These are phyloP conservation scores for Celastrina argiolus DNA, from an alignment of 2,888 invertebrate genomes.

Conservation along the genomic window DNA sequence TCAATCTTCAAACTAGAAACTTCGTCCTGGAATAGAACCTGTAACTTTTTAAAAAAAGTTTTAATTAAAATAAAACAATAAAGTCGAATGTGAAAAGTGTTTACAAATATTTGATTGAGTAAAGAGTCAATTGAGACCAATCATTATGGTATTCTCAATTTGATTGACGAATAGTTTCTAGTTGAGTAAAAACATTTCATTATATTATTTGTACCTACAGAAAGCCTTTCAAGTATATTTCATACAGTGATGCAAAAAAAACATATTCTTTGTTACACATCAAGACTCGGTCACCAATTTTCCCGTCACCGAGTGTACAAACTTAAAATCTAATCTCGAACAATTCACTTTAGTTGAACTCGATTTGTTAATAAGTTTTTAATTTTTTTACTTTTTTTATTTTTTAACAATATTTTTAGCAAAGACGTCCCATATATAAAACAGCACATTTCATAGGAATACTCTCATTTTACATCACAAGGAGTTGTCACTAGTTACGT, in stretches of 20 bases:
- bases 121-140: too few relatives aligned
- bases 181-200: too few relatives aligned
- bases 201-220: too few relatives aligned
- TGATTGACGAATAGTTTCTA: too few relatives aligned
- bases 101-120: not conserved
- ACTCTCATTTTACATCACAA: conserved; percentile 3
- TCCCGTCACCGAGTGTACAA: conserved; percentile 32
- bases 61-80: not conserved
- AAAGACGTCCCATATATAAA: conserved; percentile 2
- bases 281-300: not conserved
- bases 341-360: conserved; percentile 56
- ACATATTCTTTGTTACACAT: not conserved
- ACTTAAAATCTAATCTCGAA: conserved; percentile 42
- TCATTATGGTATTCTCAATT: too few relatives aligned
- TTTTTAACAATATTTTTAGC: conserved; percentile 31
- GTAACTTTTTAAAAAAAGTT: not conserved
- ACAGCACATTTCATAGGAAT: not conserved
- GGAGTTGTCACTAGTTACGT: not conserved
- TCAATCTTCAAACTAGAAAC: not conserved
- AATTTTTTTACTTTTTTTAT: conserved; percentile 43
- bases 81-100: not conserved
- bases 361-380: conserved; percentile 41
- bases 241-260: too few relatives aligned
- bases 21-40: not conserved
- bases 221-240: too few relatives aligned